phyloP scores from a whole-genome alignment of 2,113 vertebrate genomes.

The Etheostoma cragini region DNA sequence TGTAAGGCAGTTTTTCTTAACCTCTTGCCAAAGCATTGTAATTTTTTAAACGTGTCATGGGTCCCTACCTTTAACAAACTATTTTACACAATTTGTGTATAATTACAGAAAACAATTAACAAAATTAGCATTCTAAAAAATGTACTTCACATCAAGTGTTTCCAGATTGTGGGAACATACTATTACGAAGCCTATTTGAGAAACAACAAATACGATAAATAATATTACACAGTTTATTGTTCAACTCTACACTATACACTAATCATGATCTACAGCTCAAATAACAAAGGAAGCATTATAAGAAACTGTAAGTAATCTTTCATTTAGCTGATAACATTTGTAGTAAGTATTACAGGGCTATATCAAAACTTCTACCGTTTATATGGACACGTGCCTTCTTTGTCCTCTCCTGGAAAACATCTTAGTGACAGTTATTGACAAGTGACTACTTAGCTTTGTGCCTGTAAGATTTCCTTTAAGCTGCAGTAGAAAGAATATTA shows the following conservation, averaged over 20 bases:
- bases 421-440: conserved; percentile 70
- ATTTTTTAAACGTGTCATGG: background rate
- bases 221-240: background rate
- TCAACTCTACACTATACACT: background rate
- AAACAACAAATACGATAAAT: background rate
- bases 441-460: conserved; percentile 69
- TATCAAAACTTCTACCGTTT: background rate
- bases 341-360: background rate
- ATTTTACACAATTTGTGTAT: background rate
- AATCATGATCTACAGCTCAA: background rate
- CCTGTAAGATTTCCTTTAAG: conserved; percentile 62
- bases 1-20: conserved; percentile 12
- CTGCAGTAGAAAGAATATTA: conserved; percentile 55
- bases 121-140: background rate
- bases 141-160: background rate
- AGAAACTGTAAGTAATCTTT: background rate
- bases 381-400: background rate
- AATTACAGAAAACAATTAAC: no score
- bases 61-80: background rate
- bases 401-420: conserved; percentile 53
- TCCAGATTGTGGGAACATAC: background rate
- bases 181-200: background rate
- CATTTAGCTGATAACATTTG: background rate
- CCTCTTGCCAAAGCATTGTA: background rate
- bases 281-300: background rate